phyloP scores from a whole-genome alignment of 2,797 vertebrate species.

The Myoxocephalus aenaeus region DNA sequence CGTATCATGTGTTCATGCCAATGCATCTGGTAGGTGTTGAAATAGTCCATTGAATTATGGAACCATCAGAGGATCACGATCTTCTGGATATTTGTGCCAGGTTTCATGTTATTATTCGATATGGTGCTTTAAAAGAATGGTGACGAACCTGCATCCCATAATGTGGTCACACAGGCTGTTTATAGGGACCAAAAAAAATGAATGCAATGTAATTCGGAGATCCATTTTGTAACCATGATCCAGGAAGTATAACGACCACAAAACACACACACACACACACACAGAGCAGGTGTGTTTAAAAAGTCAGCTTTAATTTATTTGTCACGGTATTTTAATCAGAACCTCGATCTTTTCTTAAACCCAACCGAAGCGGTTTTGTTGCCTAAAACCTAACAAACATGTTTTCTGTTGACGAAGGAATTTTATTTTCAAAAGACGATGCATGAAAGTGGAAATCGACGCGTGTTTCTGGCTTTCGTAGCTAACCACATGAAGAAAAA shows the following conservation, averaged over 20 bases:
- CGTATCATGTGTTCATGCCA: neutral
- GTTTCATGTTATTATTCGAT: neutral
- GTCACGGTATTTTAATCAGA: too few relatives aligned
- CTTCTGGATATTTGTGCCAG: neutral
- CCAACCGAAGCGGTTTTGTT: too few relatives aligned
- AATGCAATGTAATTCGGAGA: too few relatives aligned
- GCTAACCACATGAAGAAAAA: neutral
- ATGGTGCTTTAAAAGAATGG: neutral
- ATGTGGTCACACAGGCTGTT: neutral
- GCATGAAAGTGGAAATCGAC: neutral
- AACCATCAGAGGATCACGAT: neutral
- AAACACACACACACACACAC: too few relatives aligned
- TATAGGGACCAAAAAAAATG: too few relatives aligned
- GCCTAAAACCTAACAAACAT: too few relatives aligned
- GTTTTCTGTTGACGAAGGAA: neutral
- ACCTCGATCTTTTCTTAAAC: too few relatives aligned
- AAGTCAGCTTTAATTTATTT: too few relatives aligned
- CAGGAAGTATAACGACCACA: too few relatives aligned
- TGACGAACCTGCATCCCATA: neutral
- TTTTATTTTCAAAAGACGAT: neutral
- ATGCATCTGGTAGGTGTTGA: neutral
- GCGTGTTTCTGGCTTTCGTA: neutral
- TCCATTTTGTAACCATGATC: too few relatives aligned
- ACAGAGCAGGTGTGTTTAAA: too few relatives aligned
- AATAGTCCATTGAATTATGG: slow-evolving; percentile 16